Base-by-base conservation (phyloP, 2,888 invertebrate species). In the Ditylenchus weischeri region DNA sequence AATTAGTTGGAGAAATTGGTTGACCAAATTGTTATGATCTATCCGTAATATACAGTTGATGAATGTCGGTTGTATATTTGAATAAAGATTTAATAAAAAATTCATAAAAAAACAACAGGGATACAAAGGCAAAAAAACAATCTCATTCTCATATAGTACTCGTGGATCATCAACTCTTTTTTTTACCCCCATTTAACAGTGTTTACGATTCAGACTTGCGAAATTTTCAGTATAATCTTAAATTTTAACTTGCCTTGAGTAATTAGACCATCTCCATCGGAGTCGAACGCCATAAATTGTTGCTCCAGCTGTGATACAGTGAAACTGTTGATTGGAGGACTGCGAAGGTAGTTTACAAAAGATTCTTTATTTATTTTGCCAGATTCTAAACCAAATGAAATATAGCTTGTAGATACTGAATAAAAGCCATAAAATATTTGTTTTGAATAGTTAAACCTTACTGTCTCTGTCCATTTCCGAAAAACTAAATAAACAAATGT, bases 331-430 rank as follows among this genome's bases (percentile, higher is more conserved):
- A 80, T 74, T 47, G 77, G 76, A 13, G 80, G 80, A 38, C 73
- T 71, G 15, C 75, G 69, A 77, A 80, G 78, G 72, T 80, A 80
- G 49, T 71, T 74, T 29, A 81, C 74, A 66, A 80, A 80, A 60
- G 79, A 78, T 57, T 78, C 76, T 66, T 81, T 80, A 72, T 75
- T 78, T 65, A 80, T 80, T 67, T 78, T 81, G 35, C 80, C 80
- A 35, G 78, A 74, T 51, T 81, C 80, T 80, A 54, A 54, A 54
- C 1, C 54, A 23, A 23, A 23, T 50, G 13, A 62, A 15, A 29
- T 11, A 15, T 15, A 2, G 13, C 4, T 36, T 38, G 21, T 13
- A 35, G 11, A 19, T 13, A 13, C 11, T 5, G 54, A 4, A 54
- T 23, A 29, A 15, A 54, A 23, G 8, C 13, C 10, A 23, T 7